A percentile compares a stretch with the other conserved stretches of the same genome.
Evolutionary conservation across 2,888 invertebrate genomes (phyloP).

Genomic region (Harpalus rufipes): DNA sequence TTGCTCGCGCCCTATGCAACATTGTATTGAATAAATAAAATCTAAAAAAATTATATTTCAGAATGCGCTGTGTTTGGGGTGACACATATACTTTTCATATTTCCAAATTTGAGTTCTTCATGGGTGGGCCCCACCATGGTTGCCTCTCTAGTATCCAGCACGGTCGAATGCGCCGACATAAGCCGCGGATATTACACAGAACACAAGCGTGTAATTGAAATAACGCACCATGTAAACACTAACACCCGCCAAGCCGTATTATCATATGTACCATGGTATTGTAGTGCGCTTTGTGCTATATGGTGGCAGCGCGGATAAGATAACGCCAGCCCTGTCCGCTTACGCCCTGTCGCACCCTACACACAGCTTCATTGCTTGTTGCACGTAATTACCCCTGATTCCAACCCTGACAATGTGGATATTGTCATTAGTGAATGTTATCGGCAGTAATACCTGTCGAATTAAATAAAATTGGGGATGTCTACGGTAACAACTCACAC

Average conservation of each 20-base stretch:
- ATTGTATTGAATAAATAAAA: too few species aligned
- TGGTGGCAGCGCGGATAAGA: conserved; percentile 27
- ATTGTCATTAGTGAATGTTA: conserved; percentile 1
- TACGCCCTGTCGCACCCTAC: conserved; percentile 26
- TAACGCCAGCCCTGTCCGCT: conserved; percentile 15
- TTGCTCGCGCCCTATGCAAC: too few species aligned
- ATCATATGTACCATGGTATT: conserved; percentile 22
- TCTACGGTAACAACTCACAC: not conserved
- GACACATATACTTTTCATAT: too few species aligned
- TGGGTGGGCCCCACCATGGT: too few species aligned
- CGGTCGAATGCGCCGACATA: conserved; percentile 14
- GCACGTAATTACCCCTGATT: conserved; percentile 43
- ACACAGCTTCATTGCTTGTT: conserved; percentile 38
- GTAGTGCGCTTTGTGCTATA: not conserved
- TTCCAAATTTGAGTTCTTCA: too few species aligned
- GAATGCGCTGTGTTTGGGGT: too few species aligned
- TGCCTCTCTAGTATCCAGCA: not conserved
- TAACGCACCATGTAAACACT: conserved; percentile 65
- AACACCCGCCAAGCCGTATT: conserved; percentile 43
- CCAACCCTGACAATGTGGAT: conserved; percentile 16
- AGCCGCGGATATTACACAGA: conserved; percentile 60
- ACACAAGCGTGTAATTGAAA: conserved; percentile 67
- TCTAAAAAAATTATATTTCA: too few species aligned
- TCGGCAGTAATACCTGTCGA: not conserved
- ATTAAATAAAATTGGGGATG: not conserved